phyloP scores from a whole-genome alignment of 2,113 vertebrate genomes.

The Erythrolamprus reginae region DNA sequence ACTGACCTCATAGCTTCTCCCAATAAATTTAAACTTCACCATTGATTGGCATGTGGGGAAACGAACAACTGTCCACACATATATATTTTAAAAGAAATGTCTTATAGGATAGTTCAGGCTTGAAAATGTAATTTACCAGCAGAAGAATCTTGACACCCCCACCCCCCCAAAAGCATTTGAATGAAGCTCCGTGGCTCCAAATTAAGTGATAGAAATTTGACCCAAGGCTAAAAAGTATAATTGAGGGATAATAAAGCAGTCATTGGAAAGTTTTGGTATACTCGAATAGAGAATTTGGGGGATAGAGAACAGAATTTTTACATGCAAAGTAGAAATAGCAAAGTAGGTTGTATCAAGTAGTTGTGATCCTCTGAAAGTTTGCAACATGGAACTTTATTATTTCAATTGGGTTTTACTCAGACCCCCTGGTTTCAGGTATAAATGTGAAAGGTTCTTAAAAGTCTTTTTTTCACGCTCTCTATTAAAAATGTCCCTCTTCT shows the following conservation, averaged over 20 bases:
- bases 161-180: no score
- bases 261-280: not conserved
- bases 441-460: not conserved
- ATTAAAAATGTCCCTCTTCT: slow-evolving; percentile 4
- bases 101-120: slow-evolving; percentile 7
- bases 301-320: not conserved
- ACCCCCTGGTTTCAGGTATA: not conserved
- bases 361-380: slow-evolving; percentile 29
- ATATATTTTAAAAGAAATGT: slow-evolving; percentile 34
- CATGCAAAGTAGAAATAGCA: not conserved
- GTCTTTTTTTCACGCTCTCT: not conserved
- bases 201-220: slow-evolving; percentile 16
- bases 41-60: slow-evolving; percentile 27
- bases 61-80: slow-evolving; percentile 1
- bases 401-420: not conserved
- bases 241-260: not conserved
- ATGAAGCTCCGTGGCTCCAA: not conserved
- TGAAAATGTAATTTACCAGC: not conserved
- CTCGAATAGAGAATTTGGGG: not conserved
- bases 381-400: not conserved
- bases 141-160: no score
- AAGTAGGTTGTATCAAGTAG: slow-evolving; percentile 11
- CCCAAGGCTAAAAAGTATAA: slow-evolving; percentile 17
- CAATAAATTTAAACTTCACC: not conserved
- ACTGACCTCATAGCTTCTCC: slow-evolving; percentile 27